phyloP scores from a whole-genome alignment of 2,797 vertebrate genomes.

The Coregonus ussuriensis region DNA sequence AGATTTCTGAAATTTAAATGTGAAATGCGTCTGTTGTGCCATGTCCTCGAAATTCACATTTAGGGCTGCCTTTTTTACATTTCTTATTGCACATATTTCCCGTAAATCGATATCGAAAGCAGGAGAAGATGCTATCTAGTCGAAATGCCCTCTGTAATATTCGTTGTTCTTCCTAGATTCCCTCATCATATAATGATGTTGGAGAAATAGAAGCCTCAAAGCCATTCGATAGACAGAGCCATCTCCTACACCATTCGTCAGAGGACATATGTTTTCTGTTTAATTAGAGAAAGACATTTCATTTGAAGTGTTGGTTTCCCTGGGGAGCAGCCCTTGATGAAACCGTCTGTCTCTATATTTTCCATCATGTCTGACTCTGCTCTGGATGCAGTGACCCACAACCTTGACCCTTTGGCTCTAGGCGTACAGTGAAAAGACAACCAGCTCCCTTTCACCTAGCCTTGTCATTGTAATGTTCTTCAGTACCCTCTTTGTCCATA shows the following conservation, averaged over 20 bases:
- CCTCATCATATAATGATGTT: background rate
- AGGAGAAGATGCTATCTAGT: conserved; percentile 14
- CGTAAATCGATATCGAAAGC: conserved; percentile 32
- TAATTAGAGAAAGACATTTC: conserved; percentile 46
- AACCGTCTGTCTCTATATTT: conserved; percentile 29
- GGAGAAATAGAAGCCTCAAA: conserved; percentile 39
- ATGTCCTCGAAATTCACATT: conserved; percentile 48
- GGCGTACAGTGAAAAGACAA: conserved; percentile 34
- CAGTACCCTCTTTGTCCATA: background rate
- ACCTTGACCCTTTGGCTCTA: conserved; percentile 32
- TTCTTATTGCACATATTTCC: conserved; percentile 58
- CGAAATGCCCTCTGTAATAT: conserved; percentile 33
- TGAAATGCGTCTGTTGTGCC: conserved; percentile 60
- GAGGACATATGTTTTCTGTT: conserved; percentile 42
- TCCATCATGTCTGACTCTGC: conserved; percentile 31
- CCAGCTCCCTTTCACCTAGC: background rate
- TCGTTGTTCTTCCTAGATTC: conserved; percentile 5
- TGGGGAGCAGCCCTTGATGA: conserved; percentile 43
- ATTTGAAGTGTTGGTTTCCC: conserved; percentile 44
- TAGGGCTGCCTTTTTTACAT: conserved; percentile 61
- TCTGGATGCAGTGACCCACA: conserved; percentile 43
- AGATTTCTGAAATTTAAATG: conserved; percentile 20
- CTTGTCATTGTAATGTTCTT: background rate
- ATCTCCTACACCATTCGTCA: conserved; percentile 54
- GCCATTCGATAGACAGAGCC: conserved; percentile 53